A percentile compares a stretch with the other conserved stretches of the same genome.
phyloP scores from a whole-genome alignment of 2,888 invertebrate genomes.

The Protonemura montana region DNA sequence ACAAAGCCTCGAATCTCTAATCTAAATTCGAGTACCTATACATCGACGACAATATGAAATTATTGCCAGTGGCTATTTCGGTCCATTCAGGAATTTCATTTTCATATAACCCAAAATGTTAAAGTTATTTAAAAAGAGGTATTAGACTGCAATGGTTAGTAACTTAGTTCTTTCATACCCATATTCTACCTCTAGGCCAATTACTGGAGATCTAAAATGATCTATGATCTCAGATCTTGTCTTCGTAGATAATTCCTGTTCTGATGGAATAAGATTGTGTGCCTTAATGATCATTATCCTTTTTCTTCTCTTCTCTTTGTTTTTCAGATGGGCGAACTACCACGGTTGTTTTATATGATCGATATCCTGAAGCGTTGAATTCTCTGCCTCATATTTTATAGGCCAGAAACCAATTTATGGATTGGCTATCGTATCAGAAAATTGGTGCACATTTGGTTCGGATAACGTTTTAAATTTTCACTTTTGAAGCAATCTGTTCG shows the following conservation, averaged over 20 bases:
- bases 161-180: not conserved
- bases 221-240: constrained; percentile 31
- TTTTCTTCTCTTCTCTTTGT: not conserved
- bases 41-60: not conserved
- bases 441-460: not conserved
- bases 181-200: constrained; percentile 31
- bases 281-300: constrained; percentile 36
- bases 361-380: not conserved
- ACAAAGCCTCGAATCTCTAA: not conserved
- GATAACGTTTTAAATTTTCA: not conserved
- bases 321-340: not conserved
- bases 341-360: not conserved
- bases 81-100: constrained; percentile 24
- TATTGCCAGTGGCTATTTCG: not conserved
- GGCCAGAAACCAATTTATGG: not conserved
- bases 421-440: not conserved
- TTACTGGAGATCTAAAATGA: constrained; percentile 18
- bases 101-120: constrained; percentile 17
- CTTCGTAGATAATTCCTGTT: constrained; percentile 28
- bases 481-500: not conserved
- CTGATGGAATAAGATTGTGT: constrained; percentile 40
- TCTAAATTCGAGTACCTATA: not conserved
- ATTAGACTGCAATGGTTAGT: constrained; percentile 28
- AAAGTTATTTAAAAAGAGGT: constrained; percentile 31
- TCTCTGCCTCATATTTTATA: not conserved